Evolutionary conservation across 2,113 vertebrate genomes (phyloP), one percentile per base, ranked within the genome.

Genomic region (Strigops habroptila): DNA sequence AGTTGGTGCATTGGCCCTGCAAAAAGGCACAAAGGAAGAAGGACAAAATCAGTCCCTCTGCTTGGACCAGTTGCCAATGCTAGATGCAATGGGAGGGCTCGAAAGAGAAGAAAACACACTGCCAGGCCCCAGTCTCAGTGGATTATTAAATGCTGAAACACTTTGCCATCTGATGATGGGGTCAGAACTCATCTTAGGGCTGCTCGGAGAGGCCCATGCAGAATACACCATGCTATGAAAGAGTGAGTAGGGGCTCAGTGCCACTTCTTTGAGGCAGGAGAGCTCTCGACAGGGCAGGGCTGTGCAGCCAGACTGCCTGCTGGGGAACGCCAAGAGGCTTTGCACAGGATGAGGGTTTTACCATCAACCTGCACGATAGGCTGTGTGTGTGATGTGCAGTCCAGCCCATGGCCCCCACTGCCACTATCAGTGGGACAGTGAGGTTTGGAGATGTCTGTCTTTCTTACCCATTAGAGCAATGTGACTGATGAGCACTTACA

Each of bases 141-240:
- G 57, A 25, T 83, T 73, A 73, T 31, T 80, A 41, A n/a, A 82
- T 48, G 41, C 77, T 25, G 43, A 25, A 90, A 49, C 28, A 62
- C 11, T 22, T 71, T 76, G 23, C 25, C 19, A 33, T 52, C 59
- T 86, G 48, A 22, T 68, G 18, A 31, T 44, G 30, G 11, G 62
- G 28, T 82, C 78, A 85, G 52, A 82, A 65, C 23, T 75, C 57
- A 35, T 92, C 46, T 59, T 84, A 48, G 35, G 37, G 28, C 28
- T 90, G 13, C 65, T 91, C 85, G 35, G 18, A 76, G 57, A 60
- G 33, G 14, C 65, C 23, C 41, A 6, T 41, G 48, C 16, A 39
- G 9, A 71, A 46, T 15, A 46, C 1, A 1, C 28, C 30, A n/a
- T 33, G 16, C 70, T 79, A 18, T 0, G 0, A 86, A 68, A 55